Percentiles rank a stretch among this genome's conserved stretches.
Evolutionary conservation across 2,797 vertebrate genomes (phyloP).

Genomic region (Poecilia gillii): DNA sequence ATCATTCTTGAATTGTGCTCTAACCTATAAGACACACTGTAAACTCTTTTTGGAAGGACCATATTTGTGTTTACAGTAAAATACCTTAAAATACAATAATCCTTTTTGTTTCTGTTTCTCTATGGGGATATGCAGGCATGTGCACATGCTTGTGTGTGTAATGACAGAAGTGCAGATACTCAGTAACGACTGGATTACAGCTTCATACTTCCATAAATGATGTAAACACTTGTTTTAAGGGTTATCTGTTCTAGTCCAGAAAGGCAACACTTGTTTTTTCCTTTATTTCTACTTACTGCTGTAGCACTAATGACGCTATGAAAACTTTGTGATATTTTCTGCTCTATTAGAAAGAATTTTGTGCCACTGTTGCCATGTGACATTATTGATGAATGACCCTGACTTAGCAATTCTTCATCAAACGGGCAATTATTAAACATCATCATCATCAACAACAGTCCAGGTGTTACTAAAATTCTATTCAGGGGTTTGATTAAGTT

Average conservation of each 20-base stretch:
- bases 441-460: not conserved
- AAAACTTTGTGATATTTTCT: not conserved
- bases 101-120: not conserved
- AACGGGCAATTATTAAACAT: not conserved
- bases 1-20: too few species aligned
- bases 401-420: not conserved
- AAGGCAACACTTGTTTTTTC: not conserved
- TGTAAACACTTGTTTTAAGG: not conserved
- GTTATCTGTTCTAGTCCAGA: not conserved
- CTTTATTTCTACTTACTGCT: not conserved
- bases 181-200: not conserved
- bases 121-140: not conserved
- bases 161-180: not conserved
- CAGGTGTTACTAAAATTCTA: not conserved
- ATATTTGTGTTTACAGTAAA: not conserved
- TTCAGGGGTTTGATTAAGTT: not conserved
- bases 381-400: not conserved
- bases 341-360: not conserved
- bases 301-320: not conserved
- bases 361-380: not conserved
- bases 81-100: not conserved
- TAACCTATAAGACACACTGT: not conserved
- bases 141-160: fast-evolving
- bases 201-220: not conserved
- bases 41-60: not conserved